These are phyloP conservation scores for Epinephelus cyanopodus DNA, from an alignment of 2,113 vertebrate genomes.

Conservation along the genomic window DNA sequence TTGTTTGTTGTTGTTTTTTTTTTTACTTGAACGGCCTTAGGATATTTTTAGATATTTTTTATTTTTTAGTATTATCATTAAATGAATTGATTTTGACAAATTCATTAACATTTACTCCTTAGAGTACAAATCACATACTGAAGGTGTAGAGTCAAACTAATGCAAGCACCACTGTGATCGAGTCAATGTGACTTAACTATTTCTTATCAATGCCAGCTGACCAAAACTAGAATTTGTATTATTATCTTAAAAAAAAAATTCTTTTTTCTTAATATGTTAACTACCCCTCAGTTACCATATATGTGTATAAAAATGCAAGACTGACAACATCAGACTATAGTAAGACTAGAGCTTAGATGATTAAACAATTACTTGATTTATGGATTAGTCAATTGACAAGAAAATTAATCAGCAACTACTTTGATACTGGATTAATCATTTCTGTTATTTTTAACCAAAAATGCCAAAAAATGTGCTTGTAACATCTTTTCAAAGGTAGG, in stretches of 20 bases:
- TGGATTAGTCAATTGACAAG: not conserved
- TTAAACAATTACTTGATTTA: not conserved
- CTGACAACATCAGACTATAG: not conserved
- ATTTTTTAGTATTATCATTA: not conserved
- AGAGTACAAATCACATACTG: not conserved
- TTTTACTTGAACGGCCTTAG: not conserved
- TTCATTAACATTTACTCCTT: too few species aligned
- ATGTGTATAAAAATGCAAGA: not conserved
- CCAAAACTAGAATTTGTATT: not conserved
- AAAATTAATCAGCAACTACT: not conserved
- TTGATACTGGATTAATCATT: not conserved
- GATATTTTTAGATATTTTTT: not conserved
- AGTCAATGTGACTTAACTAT: not conserved
- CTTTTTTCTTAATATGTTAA: not conserved
- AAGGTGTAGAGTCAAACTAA: not conserved
- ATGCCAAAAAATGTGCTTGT: not conserved
- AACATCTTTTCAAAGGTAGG: not conserved
- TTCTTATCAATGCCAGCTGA: not conserved
- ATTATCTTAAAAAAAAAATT: not conserved
- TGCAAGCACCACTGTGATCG: not conserved
- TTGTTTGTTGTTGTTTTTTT: not conserved
- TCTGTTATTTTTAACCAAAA: not conserved
- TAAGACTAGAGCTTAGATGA: not conserved
- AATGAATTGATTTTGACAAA: not conserved
- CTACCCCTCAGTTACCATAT: not conserved